Evolutionary conservation across 2,888 invertebrate species (phyloP), one percentile per base, ranked within the genome.

Genomic region (Netelia virgata): DNA sequence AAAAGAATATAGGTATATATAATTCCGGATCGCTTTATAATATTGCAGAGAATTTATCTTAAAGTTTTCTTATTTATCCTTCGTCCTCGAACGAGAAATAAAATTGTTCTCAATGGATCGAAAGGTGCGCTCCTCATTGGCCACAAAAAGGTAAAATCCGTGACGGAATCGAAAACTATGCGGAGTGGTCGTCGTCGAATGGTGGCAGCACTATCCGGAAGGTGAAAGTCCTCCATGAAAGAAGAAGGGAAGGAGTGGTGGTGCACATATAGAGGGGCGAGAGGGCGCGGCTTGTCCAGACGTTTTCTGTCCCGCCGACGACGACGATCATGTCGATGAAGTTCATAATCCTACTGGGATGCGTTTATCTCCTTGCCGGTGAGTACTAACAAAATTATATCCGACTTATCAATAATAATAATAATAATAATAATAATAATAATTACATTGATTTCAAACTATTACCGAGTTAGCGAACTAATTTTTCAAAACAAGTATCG

Each of bases 201-300:
- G 92, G 75, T 91, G 92, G 91, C 92, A 92, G 92, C 92, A 93
- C 92, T 83, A 77, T 90, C 86, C 92, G 89, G 92, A 90, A 89
- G 92, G 92, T 92, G 93, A 93, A 92, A 93, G 93, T 92, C 88
- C 86, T 89, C 61, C 5, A 47, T 82, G 85, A 87, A 87, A 86
- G 89, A 88, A 88, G 88, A 87, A 88, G 90, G 88, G 87, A 91
- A 91, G 92, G 93, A 92, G 93, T 90, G 90, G 91, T 89, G 92
- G 92, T 91, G 89, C 90, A 91, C 93, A 93, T 93, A 93, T 93
- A 93, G 93, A 92, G 93, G 93, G 92, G 90, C 91, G 91, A 93
- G 93, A 93, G 93, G 93, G 93, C 92, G 93, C 93, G 93, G 92
- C 92, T 93, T 91, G 93, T 93, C 91, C 93, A 93, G 93, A 93